A percentile compares a stretch with the other conserved stretches of the same genome.
Conservation (phyloP, 2,888 invertebrate genomes). For the Octodonta nipae region DNA sequence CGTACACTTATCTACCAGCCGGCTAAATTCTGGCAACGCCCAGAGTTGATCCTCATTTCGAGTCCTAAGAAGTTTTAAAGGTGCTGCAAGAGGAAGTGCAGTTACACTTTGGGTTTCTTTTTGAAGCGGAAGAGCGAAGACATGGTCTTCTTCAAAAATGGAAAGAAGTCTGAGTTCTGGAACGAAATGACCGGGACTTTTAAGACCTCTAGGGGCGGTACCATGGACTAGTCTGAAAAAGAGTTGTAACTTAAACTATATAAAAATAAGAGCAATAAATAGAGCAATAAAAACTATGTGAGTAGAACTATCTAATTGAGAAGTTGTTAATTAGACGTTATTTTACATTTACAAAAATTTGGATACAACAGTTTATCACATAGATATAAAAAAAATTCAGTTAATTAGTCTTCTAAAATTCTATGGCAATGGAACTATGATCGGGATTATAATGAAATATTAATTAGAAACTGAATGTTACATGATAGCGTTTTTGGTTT, state of each 20-base stretch:
- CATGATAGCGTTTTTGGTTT: too few species aligned
- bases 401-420: too few species aligned
- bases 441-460: too few species aligned
- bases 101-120: slow-evolving; percentile 66
- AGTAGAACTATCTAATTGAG: too few species aligned
- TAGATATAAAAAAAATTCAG: too few species aligned
- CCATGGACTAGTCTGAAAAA: slow-evolving; percentile 70
- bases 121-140: slow-evolving; percentile 71
- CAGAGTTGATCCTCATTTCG: slow-evolving; percentile 70
- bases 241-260: not conserved
- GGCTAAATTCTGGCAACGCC: slow-evolving; percentile 51
- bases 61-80: slow-evolving; percentile 69
- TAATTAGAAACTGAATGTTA: too few species aligned
- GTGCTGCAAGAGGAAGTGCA: slow-evolving; percentile 73
- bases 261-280: too few species aligned
- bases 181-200: slow-evolving; percentile 68
- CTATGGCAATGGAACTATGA: too few species aligned
- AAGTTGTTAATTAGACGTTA: too few species aligned
- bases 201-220: slow-evolving; percentile 69
- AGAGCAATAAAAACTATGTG: too few species aligned
- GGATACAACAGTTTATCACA: too few species aligned
- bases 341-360: too few species aligned
- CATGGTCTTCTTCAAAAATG: slow-evolving; percentile 73
- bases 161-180: slow-evolving; percentile 67
- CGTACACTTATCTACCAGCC: slow-evolving; percentile 65